phyloP scores from a whole-genome alignment of 2,797 vertebrate species.

The Tauraco hartlaubi region DNA sequence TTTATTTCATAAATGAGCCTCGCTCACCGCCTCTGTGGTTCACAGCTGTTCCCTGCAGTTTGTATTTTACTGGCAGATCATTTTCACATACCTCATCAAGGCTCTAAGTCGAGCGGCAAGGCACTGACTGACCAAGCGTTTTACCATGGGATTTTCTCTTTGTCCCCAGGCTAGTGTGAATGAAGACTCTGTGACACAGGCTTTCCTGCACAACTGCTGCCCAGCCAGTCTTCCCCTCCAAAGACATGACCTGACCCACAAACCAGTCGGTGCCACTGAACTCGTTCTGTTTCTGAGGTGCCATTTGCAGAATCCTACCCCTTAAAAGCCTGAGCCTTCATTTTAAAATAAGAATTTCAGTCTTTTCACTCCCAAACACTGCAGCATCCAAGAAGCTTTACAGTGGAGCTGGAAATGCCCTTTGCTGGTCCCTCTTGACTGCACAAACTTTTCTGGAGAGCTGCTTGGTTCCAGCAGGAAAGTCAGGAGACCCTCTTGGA shows the following conservation, averaged over 20 bases:
- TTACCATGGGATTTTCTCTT: background rate
- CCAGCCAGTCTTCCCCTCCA: background rate
- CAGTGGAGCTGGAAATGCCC: background rate
- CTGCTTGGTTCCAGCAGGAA: background rate
- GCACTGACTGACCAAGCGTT: background rate
- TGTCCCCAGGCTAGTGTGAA: background rate
- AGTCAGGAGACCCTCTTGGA: background rate
- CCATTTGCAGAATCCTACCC: background rate
- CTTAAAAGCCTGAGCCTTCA: background rate
- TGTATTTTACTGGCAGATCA: background rate
- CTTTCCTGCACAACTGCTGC: background rate
- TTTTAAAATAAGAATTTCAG: background rate
- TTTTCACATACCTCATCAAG: background rate
- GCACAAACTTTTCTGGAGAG: background rate
- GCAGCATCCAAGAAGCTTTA: background rate
- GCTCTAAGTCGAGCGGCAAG: fast-evolving
- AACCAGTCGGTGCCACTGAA: background rate
- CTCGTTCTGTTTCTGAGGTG: background rate
- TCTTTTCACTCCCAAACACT: background rate
- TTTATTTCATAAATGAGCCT: background rate
- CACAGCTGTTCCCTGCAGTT: background rate
- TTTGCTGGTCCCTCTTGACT: background rate
- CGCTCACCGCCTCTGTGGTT: background rate
- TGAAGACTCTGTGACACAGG: background rate
- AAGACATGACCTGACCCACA: background rate